These are phyloP conservation scores for Ophiothrix spiculata DNA, from an alignment of 35 echinoderm and acorn worm species.

Conservation along the genomic window DNA sequence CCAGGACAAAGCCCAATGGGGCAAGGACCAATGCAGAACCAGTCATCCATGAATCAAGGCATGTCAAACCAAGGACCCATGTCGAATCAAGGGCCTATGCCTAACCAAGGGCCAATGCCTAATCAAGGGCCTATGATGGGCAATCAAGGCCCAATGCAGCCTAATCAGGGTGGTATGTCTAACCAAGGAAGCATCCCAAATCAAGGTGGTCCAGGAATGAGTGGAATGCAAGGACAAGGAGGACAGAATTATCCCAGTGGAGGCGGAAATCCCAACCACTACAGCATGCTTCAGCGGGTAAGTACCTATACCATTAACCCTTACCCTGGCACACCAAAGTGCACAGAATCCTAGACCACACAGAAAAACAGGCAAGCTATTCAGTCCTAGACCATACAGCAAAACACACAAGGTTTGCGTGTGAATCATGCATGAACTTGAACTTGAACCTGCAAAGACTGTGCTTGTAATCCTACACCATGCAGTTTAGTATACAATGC, in stretches of 20 bases:
- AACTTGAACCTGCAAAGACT: too few relatives aligned
- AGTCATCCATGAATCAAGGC: constrained; percentile 11
- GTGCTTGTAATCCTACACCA: too few relatives aligned
- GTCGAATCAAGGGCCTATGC: constrained; percentile 38
- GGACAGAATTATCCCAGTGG: constrained; percentile 23
- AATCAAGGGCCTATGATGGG: background rate
- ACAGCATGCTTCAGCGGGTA: constrained; percentile 57
- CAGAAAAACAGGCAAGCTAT: too few relatives aligned
- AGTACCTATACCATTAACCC: constrained; percentile 48
- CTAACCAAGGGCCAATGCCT: constrained; percentile 46
- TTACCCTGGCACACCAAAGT: too few relatives aligned
- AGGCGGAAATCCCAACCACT: constrained; percentile 21
- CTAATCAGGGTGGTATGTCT: constrained; percentile 40
- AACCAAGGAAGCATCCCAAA: constrained; percentile 50
- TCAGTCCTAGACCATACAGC: too few relatives aligned
- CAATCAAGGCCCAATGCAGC: constrained; percentile 11
- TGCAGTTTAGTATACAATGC: too few relatives aligned
- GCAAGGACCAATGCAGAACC: background rate
- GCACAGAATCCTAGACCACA: too few relatives aligned
- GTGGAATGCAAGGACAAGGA: constrained; percentile 24
- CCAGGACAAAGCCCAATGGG: constrained; percentile 35
- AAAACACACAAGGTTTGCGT: too few relatives aligned
- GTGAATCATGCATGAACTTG: too few relatives aligned
- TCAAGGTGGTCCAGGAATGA: constrained; percentile 31
- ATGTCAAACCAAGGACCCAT: constrained; percentile 54